These are phyloP conservation scores for Theretra japonica DNA, from an alignment of 2,888 invertebrate species.

Conservation along the genomic window DNA sequence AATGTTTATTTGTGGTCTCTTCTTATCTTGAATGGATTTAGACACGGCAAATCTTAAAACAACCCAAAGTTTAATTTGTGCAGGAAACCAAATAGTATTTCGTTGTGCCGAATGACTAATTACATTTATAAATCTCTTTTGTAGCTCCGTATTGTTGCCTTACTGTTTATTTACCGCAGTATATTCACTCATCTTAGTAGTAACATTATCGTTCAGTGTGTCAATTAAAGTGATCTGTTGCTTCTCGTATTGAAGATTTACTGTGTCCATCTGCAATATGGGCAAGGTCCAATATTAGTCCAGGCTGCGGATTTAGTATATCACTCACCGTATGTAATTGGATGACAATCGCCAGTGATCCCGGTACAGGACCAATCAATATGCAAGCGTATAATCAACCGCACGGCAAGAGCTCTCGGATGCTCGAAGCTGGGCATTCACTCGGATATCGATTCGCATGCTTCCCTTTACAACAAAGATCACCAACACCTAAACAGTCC, in stretches of 20 bases:
- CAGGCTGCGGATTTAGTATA: constrained; percentile 30
- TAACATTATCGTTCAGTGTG: not conserved
- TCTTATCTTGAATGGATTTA: not conserved
- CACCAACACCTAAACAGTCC: constrained; percentile 71
- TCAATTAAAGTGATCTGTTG: constrained; percentile 9
- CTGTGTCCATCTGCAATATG: constrained; percentile 8
- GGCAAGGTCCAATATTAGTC: not conserved
- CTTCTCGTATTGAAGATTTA: not conserved
- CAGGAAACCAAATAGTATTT: constrained; percentile 35
- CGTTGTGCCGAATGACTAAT: constrained; percentile 10
- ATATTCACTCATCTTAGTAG: not conserved
- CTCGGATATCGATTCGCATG: constrained; percentile 78
- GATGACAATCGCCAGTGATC: constrained; percentile 64
- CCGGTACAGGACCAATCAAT: constrained; percentile 74
- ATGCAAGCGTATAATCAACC: constrained; percentile 74
- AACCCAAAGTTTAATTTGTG: not conserved
- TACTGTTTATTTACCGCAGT: constrained; percentile 11
- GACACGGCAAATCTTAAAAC: too few species aligned
- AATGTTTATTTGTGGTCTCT: not conserved
- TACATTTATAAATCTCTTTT: constrained; percentile 33
- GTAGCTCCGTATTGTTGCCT: constrained; percentile 32
- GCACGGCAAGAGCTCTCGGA: constrained; percentile 67
- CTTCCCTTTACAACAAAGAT: constrained; percentile 68
- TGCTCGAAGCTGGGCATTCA: constrained; percentile 67
- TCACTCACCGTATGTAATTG: constrained; percentile 69